A percentile compares a stretch with the other conserved stretches of the same genome.
Conservation (phyloP, 2,797 vertebrate species). For the Potorous gilbertii region DNA sequence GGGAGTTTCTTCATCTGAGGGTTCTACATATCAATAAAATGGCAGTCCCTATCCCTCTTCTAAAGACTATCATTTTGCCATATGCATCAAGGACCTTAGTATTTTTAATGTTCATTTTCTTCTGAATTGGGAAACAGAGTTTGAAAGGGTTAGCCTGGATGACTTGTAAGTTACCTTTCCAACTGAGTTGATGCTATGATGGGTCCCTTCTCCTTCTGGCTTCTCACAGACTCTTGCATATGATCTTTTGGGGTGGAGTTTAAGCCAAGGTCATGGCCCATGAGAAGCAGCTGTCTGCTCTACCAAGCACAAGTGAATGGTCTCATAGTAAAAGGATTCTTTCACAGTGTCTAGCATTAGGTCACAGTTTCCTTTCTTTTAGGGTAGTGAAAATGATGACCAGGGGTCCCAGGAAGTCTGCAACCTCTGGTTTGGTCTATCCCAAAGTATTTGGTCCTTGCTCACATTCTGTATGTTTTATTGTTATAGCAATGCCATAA, state of each 20-base stretch:
- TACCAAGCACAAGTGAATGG: neutral
- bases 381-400: neutral
- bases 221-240: neutral
- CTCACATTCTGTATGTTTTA: constrained; percentile 39
- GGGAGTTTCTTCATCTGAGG: neutral
- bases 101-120: neutral
- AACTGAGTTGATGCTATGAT: neutral
- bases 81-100: neutral
- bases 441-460: constrained; percentile 43
- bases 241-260: neutral
- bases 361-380: constrained; percentile 11
- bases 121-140: neutral
- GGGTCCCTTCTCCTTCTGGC: neutral
- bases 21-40: neutral
- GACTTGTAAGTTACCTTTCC: neutral
- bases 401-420: neutral
- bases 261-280: neutral
- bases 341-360: neutral
- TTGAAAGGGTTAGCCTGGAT: neutral
- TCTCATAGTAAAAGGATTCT: neutral
- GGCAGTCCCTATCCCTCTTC: neutral
- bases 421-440: neutral
- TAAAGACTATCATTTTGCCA: neutral
- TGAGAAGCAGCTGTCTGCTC: neutral
- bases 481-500: constrained; percentile 49